Percentiles rank a stretch among this genome's conserved stretches.
Evolutionary conservation across 2,888 invertebrate genomes (phyloP).

Genomic region (Troides aeacus): DNA sequence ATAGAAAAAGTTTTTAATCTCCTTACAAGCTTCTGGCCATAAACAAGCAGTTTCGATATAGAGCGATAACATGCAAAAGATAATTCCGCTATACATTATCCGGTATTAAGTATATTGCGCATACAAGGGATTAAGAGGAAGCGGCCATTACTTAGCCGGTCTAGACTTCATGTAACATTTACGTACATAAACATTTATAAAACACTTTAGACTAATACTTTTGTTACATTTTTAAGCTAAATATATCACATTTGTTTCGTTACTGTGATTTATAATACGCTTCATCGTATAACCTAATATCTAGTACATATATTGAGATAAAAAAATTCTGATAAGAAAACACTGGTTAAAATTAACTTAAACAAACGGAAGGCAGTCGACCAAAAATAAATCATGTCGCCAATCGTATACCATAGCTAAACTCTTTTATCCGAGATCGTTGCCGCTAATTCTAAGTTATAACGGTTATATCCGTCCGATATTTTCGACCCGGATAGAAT

Average conservation of each 20-base stretch:
- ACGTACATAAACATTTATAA: too few relatives aligned
- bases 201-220: too few relatives aligned
- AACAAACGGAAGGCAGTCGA: too few relatives aligned
- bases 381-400: too few relatives aligned
- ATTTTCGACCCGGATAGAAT: constrained; percentile 35
- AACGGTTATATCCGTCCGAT: constrained; percentile 27
- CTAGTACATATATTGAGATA: too few relatives aligned
- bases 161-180: constrained; percentile 31
- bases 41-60: constrained; percentile 16
- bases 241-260: too few relatives aligned
- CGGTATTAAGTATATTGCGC: constrained; percentile 19
- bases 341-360: too few relatives aligned
- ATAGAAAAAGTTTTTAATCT: constrained; percentile 18
- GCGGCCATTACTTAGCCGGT: constrained; percentile 41
- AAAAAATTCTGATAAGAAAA: too few relatives aligned
- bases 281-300: too few relatives aligned
- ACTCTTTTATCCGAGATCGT: constrained; percentile 52
- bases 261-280: too few relatives aligned
- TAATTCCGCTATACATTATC: constrained; percentile 26
- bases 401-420: constrained; percentile 31
- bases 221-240: too few relatives aligned
- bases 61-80: constrained; percentile 21
- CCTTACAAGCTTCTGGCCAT: constrained; percentile 18
- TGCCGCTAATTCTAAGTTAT: constrained; percentile 48
- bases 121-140: constrained; percentile 41